Evolutionary conservation across 2,888 invertebrate species (phyloP).

Genomic region (Parnassius orleans): DNA sequence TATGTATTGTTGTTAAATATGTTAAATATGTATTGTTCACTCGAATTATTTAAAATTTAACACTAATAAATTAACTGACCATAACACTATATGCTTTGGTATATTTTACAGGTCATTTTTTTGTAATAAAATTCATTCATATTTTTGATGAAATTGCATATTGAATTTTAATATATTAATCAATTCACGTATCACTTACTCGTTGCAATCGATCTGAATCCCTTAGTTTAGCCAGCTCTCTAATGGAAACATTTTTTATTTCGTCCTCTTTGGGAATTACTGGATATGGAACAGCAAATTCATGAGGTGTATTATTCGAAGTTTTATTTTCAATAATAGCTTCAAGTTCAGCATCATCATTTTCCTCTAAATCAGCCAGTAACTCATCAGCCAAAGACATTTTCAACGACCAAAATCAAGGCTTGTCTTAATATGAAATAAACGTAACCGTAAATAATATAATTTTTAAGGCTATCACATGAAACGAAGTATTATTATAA

Average conservation of each 20-base stretch:
- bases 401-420: slow-evolving; percentile 25
- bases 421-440: not conserved
- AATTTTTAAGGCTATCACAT: no score
- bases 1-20: no score
- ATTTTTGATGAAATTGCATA: no score
- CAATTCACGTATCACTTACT: slow-evolving; percentile 44
- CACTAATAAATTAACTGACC: no score
- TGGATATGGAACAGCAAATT: slow-evolving; percentile 71
- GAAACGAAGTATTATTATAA: no score
- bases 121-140: no score
- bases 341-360: slow-evolving; percentile 86
- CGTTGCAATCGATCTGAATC: slow-evolving; percentile 88
- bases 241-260: slow-evolving; percentile 86
- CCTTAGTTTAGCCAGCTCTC: slow-evolving; percentile 93
- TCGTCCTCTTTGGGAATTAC: slow-evolving; percentile 82
- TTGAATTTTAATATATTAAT: no score
- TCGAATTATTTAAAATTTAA: no score
- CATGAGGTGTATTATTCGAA: slow-evolving; percentile 55
- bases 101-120: no score
- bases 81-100: no score
- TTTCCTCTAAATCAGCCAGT: slow-evolving; percentile 97
- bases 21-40: no score
- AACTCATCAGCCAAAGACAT: slow-evolving; percentile 99
- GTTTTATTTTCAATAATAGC: slow-evolving; percentile 79
- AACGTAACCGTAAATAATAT: no score